Evolutionary conservation across 2,888 invertebrate genomes (phyloP).

Genomic region (Drosophila differens): DNA sequence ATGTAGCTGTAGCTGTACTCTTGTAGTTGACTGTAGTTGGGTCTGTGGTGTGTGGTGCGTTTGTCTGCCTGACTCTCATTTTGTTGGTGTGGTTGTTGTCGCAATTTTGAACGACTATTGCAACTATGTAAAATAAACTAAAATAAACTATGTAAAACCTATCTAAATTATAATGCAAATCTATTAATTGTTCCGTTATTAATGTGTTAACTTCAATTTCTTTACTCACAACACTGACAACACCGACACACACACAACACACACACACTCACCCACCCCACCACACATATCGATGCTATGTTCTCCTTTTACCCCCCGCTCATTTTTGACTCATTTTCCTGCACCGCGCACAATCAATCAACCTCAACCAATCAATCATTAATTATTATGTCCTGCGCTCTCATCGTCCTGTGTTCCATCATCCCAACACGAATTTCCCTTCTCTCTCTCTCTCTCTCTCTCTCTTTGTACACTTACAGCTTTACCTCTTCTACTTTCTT

Average conservation of each 20-base stretch:
- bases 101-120: constrained; percentile 6
- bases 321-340: constrained; percentile 31
- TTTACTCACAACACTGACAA: constrained; percentile 79
- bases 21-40: constrained; percentile 27
- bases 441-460: constrained; percentile 30
- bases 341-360: constrained; percentile 39
- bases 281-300: constrained; percentile 17
- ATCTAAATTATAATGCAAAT: constrained; percentile 34
- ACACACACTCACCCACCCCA: constrained; percentile 24
- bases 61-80: constrained; percentile 27
- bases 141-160: background rate
- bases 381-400: constrained; percentile 30
- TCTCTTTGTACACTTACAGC: constrained; percentile 83
- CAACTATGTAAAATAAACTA: background rate
- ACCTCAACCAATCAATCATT: constrained; percentile 27
- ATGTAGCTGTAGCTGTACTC: constrained; percentile 13
- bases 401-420: constrained; percentile 35
- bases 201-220: constrained; percentile 79
- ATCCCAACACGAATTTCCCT: constrained; percentile 26
- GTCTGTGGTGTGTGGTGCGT: constrained; percentile 50
- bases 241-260: constrained; percentile 46
- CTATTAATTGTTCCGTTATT: constrained; percentile 68
- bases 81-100: constrained; percentile 15
- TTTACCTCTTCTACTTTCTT: constrained; percentile 86
- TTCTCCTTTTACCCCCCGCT: constrained; percentile 20